Conservation (phyloP, 2,797 vertebrate species). For the Delichon dasypus region DNA sequence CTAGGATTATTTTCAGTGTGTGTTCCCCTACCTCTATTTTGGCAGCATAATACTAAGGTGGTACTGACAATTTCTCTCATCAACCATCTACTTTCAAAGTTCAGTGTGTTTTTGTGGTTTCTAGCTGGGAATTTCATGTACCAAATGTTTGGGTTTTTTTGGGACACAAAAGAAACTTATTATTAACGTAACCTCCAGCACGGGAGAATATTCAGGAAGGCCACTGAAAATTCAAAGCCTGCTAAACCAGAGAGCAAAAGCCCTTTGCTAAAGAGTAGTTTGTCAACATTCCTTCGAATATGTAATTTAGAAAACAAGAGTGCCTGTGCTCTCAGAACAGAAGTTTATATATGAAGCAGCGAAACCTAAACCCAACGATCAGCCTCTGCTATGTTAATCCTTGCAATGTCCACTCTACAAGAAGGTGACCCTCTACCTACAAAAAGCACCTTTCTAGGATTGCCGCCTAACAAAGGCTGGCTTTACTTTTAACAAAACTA, state of each 20-base stretch:
- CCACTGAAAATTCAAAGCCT: neutral
- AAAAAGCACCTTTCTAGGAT: neutral
- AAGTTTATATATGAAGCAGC: neutral
- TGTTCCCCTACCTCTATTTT: neutral
- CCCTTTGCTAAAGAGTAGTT: neutral
- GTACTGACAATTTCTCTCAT: neutral
- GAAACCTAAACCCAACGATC: fast-evolving
- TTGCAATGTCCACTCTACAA: neutral
- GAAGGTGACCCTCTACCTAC: neutral
- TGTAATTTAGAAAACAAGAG: neutral
- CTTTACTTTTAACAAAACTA: neutral
- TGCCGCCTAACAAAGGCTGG: neutral
- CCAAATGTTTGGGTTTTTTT: neutral
- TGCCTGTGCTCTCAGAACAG: neutral
- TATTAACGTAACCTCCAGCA: neutral
- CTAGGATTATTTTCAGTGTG: neutral
- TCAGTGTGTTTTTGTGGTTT: neutral
- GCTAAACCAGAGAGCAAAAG: neutral
- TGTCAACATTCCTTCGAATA: neutral
- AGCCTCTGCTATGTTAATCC: neutral
- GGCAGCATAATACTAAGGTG: neutral
- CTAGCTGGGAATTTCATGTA: neutral
- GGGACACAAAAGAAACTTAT: neutral
- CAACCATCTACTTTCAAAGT: neutral
- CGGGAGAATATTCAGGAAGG: neutral